Evolutionary conservation across 2,888 invertebrate species (phyloP), one percentile per base, ranked within the genome.

Genomic region (Neocrepidodera transversa): DNA sequence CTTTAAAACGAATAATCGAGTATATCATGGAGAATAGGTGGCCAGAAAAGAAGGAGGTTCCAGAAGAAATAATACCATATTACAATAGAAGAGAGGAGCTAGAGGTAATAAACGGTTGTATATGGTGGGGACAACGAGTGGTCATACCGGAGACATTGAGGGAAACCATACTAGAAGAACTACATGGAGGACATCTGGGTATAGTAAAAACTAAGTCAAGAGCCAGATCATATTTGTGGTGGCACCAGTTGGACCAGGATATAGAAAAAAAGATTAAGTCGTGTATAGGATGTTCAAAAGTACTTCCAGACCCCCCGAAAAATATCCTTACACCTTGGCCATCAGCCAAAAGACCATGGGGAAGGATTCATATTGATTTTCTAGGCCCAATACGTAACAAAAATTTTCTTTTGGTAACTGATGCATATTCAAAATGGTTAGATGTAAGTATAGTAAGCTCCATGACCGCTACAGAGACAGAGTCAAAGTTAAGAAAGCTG

Each of bases 121-220:
- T 23, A 23, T 23, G 23, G 23, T 23, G 23, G 23, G 7, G 23
- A 4, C 59, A 70, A 26, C 36, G 70, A 32, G 54, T 71, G 2
- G 53, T 71, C 0, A 66, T 73, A 50, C 70, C 71, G 1, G 17
- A 60, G n/a, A 52, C 8, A 8, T 64, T 66, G n/a, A 23, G 62
- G 20, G 1, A 20, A 18, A 8, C 6, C n/a, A 18, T 71, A n/a
- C 45, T 72, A 11, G 36, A 63, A 11, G 68, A 71, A 47, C 43
- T 70, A 26, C 71, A 72, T 63, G 28, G 38, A 26, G 49, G 59
- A 6, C 70, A 70, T 52, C 23, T 68, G 42, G 70, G 71, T 10
- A 62, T 69, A 6, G 55, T 66, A 8, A 68, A 70, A 65, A 70
- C 66, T 40, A 68, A 71, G 54, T 8, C 49, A 7, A 20, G 68